Base-by-base conservation (phyloP, 2,888 invertebrate genomes). In the Eristalinus aeneus region DNA sequence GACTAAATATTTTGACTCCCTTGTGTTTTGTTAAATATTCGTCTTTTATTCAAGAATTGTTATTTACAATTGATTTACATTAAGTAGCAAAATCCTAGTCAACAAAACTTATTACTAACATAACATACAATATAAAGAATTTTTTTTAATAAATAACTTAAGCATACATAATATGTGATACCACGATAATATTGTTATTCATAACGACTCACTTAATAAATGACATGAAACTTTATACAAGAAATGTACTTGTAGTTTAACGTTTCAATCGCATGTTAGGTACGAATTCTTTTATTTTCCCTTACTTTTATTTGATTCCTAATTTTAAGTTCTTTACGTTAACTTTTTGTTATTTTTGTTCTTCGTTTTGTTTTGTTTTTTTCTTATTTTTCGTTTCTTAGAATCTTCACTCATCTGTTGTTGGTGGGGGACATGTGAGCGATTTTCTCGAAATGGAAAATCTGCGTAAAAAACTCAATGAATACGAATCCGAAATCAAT, bases 401-500 rank as follows among this genome's bases (percentile, higher is more conserved):
- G 61, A 90, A 88, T 79, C 89, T 89, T 84, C 56, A 76, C 54
- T 81, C 56, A n/a, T 81, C 74, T 53, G 71, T 72, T 74, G n/a
- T 67, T 72, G 74, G 56, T 12, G 56, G 23, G 4, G 39, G 74
- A 32, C 77, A 80, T 65, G 65, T 74, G 64, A 68, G 36, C 31
- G 72, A 67, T 31, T 34, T 65, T 36, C 60, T 72, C 68, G 92
- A 93, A 90, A 91, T 93, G 89, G 92, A 92, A 88, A 90, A 90
- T 27, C 87, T 93, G 81, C 92, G 92, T 63, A 91, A 91, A 80
- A 92, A 93, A 88, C 89, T 93, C 63, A 91, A 89, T 88, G 90
- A 92, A 75, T 93, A 92, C 81, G 90, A 91, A 82, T 90, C 89
- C 61, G 92, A 93, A 88, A 93, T 93, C 65, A 90, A 90, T 89